Base-by-base conservation (phyloP, 30 jellyfish, hydroid and myxozoan genomes). In the Pseudorhiza aurosa region DNA sequence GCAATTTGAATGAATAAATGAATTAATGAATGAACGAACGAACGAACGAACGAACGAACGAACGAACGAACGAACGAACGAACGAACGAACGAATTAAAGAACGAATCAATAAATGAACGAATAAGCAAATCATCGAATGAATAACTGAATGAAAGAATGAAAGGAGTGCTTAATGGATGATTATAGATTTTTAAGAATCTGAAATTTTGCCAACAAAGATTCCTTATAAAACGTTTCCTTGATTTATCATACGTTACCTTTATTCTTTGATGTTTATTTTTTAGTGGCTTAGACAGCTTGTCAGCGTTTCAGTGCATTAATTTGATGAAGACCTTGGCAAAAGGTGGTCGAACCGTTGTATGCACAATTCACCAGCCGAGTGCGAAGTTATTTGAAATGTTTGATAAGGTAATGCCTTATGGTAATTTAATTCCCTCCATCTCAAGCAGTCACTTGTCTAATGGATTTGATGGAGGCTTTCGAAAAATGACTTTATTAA, bases 311-410 rank as follows among this genome's bases (percentile, higher is more conserved):
- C 99, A 94, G 35, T 94, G 99, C 72, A 94, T 94, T 43, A 80
- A 94, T 65, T 44, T 94, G 95, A 87, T 94, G 96, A 94, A 83
- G 43, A 40, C 77, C 30, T 64, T 94, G 24, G 99, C 97, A 22
- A 76, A 80, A 75, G 96, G 97, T 67, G 99, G 99, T 19, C 33
- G 97, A 35, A 94, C 97, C 3, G 92, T 94, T 58, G 45, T 88
- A 33, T 94, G 99, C 60, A 86, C 99, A 24, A 88, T 94, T 45
- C 99, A 94, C 47, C 99, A 94, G 44, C 99, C 99, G 0, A 94
- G 99, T 88, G 97, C 99, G 0, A 87, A 83, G 58, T 83, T 94
- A 51, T 87, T 94, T 68, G 97, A 87, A 56, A 65, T 81, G 87
- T 94, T 94, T 70, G 99, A 94, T 65, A 81, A 86, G 91, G 99